Base-by-base conservation (phyloP, 35 echinoderm and acorn worm genomes). In the Stichopus chloronotus region DNA sequence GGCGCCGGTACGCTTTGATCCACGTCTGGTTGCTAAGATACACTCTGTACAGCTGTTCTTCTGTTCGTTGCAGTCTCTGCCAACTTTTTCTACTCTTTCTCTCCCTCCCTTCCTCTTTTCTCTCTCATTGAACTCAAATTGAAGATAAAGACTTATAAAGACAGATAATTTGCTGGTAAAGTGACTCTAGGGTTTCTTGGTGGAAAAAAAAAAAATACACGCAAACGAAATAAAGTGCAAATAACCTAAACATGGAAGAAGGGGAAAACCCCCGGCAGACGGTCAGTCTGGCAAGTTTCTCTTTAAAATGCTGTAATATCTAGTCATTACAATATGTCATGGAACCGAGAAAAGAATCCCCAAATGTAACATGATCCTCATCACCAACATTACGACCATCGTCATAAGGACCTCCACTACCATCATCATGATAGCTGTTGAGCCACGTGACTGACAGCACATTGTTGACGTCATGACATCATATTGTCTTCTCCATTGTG, bases 1-100 rank as follows among this genome's bases (percentile, higher is more conserved):
- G 82, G 82, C 82, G 82, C 82, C 82, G 55, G 82, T 19, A 11
- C 82, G 23, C 82, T 58, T 56, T 58, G 53, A 85, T 58, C 58
- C 57, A 53, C 82, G 82, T 58, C 82, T 85, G 54, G 57, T 20
- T 85, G 69, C 69, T n/a, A 20, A 74, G 69, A 74, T 74, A 74
- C 69, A 20, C 11, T n/a, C 5, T 19, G 22, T 74, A n/a, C 69
- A 74, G 69, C 69, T 74, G 69, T 14, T 7, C 5, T 74, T 14
- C 19, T 74, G 13, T 24, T 24, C 30, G 30, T 43, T 43, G 30
- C 30, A 43, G 30, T 43, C 11, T n/a, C 5, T 19, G 22, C 22
- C 6, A 16, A 20, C 6, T 21, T 74, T 16, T 14, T 7, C 5
- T 74, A 3, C 19, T 74, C 7, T 24, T 24, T 19, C 17, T 20